Conservation (phyloP, 2,888 invertebrate genomes). For the Bibio marci region DNA sequence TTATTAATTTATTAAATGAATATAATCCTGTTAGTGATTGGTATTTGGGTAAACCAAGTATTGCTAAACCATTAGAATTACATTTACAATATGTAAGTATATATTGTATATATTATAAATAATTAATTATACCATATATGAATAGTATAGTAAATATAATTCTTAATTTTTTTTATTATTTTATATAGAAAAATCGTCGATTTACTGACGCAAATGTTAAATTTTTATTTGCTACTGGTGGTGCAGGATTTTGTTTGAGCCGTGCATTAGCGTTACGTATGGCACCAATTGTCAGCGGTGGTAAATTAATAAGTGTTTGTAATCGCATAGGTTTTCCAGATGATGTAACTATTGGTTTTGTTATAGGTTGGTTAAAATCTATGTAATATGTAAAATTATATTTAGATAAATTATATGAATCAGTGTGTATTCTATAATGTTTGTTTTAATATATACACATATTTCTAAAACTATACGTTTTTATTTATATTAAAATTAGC, state of each 20-base stretch:
- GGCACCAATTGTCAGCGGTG: slow-evolving; percentile 87
- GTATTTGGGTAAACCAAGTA: slow-evolving; percentile 92
- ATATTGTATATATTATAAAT: not conserved
- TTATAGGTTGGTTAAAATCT: slow-evolving; percentile 72
- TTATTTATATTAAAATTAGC: not conserved
- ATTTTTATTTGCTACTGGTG: slow-evolving; percentile 98
- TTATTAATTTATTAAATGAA: slow-evolving; percentile 62
- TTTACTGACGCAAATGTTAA: slow-evolving; percentile 40
- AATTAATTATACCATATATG: not conserved
- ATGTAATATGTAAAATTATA: too few species aligned
- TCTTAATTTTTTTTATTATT: not conserved
- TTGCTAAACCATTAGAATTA: slow-evolving; percentile 78
- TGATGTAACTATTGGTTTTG: slow-evolving; percentile 94
- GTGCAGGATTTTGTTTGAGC: slow-evolving; percentile 94
- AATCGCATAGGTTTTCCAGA: slow-evolving; percentile 88
- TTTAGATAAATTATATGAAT: too few species aligned
- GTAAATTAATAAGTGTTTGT: slow-evolving; percentile 81
- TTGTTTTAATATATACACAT: too few species aligned
- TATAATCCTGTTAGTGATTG: slow-evolving; percentile 80
- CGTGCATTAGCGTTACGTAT: slow-evolving; percentile 83
- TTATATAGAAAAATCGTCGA: not conserved
- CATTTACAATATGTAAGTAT: slow-evolving; percentile 35
- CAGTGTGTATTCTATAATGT: too few species aligned
- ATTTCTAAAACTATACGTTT: not conserved
- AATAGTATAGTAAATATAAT: not conserved